Evolutionary conservation across 1,140 invertebrate genomes (phyloP).

Genomic region (Drosophila leontia): DNA sequence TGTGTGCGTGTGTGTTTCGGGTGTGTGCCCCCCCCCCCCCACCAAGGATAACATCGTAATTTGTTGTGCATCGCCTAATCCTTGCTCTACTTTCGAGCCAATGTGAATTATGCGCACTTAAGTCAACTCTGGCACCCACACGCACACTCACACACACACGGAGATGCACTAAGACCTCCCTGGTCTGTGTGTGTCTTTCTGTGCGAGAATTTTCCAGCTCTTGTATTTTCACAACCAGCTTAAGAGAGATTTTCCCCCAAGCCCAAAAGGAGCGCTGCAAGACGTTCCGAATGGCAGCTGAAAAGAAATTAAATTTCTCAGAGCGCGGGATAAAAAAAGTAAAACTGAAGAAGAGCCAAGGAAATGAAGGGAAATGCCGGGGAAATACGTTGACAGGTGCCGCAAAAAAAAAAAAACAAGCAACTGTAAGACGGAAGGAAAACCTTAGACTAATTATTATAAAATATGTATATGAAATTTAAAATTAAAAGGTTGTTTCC

Average conservation of each 20-base stretch:
- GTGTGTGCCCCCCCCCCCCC: background rate
- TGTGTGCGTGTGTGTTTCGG: background rate
- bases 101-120: slow-evolving; percentile 72
- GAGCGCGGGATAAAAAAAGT: background rate
- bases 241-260: slow-evolving; percentile 74
- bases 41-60: slow-evolving; percentile 66
- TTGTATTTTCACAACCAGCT: slow-evolving; percentile 66
- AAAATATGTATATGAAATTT: too few relatives aligned
- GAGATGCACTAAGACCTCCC: background rate
- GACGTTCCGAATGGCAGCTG: slow-evolving; percentile 70
- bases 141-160: slow-evolving; percentile 5
- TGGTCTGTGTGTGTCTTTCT: background rate
- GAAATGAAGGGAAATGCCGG: slow-evolving; percentile 10
- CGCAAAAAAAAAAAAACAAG: background rate
- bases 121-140: slow-evolving; percentile 30
- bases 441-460: background rate
- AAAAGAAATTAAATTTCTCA: slow-evolving; percentile 76
- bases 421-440: background rate
- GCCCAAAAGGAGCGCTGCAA: slow-evolving; percentile 26
- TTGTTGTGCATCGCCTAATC: slow-evolving; percentile 70
- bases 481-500: too few relatives aligned
- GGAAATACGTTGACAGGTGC: slow-evolving; percentile 32
- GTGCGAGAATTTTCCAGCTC: slow-evolving; percentile 51
- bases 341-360: slow-evolving; percentile 1
- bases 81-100: slow-evolving; percentile 71